These are phyloP conservation scores for Tachystola acroxantha DNA, from an alignment of 2,888 invertebrate species.

Conservation along the genomic window DNA sequence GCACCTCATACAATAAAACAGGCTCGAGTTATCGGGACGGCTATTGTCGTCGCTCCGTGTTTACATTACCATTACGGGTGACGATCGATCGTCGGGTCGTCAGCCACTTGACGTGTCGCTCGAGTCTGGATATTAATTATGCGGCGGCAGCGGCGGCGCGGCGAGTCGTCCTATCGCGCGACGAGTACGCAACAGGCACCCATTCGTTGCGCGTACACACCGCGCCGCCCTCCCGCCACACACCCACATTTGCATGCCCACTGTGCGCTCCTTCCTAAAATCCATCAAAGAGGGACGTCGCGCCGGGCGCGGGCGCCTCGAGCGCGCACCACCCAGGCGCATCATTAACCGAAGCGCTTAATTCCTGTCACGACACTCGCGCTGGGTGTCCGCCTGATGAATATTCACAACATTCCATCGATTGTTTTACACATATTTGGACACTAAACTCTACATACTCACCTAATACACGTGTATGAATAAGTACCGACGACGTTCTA, in stretches of 20 bases:
- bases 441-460: slow-evolving; percentile 54
- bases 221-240: slow-evolving; percentile 64
- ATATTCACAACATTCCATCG: slow-evolving; percentile 73
- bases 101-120: slow-evolving; percentile 60
- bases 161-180: slow-evolving; percentile 52
- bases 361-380: slow-evolving; percentile 73
- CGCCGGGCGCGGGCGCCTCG: slow-evolving; percentile 45
- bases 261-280: slow-evolving; percentile 53
- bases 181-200: slow-evolving; percentile 58
- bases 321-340: slow-evolving; percentile 54
- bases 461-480: slow-evolving; percentile 62
- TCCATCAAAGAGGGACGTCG: slow-evolving; percentile 48
- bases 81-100: slow-evolving; percentile 49
- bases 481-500: slow-evolving; percentile 56
- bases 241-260: slow-evolving; percentile 72
- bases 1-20: slow-evolving; percentile 54
- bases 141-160: slow-evolving; percentile 59
- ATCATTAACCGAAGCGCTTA: slow-evolving; percentile 63
- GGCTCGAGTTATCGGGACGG: slow-evolving; percentile 48
- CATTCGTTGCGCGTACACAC: slow-evolving; percentile 69
- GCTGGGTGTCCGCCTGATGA: slow-evolving; percentile 74
- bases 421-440: slow-evolving; percentile 74
- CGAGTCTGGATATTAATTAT: slow-evolving; percentile 71
- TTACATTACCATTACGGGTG: slow-evolving; percentile 71
- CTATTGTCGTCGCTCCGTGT: slow-evolving; percentile 60